These are phyloP conservation scores for Drosophila pandora DNA, from an alignment of 1,140 invertebrate genomes.

Conservation along the genomic window DNA sequence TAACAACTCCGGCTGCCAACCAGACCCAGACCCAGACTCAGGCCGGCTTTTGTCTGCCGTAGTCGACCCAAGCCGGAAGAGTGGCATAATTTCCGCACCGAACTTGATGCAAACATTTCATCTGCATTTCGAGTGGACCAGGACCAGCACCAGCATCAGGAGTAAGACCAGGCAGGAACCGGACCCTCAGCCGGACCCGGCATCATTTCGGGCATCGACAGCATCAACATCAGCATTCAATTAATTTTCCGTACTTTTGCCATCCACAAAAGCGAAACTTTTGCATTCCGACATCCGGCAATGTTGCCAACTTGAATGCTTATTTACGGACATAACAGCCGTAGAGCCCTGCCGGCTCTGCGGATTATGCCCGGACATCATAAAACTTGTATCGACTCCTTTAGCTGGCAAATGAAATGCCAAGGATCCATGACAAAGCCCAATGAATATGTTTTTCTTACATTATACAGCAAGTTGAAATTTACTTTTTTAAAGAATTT, in stretches of 20 bases:
- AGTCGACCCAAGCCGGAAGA: slow-evolving; percentile 51
- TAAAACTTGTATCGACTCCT: slow-evolving; percentile 45
- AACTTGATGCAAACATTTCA: slow-evolving; percentile 74
- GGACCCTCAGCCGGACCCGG: slow-evolving; percentile 3
- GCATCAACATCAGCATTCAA: slow-evolving; percentile 68
- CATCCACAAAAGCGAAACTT: slow-evolving; percentile 57
- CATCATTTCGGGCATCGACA: slow-evolving; percentile 33
- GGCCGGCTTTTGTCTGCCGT: slow-evolving; percentile 23
- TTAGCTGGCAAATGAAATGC: slow-evolving; percentile 31
- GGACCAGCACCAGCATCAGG: slow-evolving; percentile 1
- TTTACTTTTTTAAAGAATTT: not conserved
- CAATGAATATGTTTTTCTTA: not conserved
- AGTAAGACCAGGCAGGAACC: not conserved
- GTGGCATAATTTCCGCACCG: slow-evolving; percentile 71
- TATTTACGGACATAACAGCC: slow-evolving; percentile 59
- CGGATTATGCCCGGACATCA: slow-evolving; percentile 44
- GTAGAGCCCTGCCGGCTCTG: slow-evolving; percentile 7
- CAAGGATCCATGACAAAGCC: slow-evolving; percentile 3
- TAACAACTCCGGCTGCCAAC: slow-evolving; percentile 29
- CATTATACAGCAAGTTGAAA: not conserved
- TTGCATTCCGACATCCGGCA: slow-evolving; percentile 52
- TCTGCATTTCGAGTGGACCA: slow-evolving; percentile 63
- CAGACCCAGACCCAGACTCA: slow-evolving; percentile 9
- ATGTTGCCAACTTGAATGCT: slow-evolving; percentile 66
- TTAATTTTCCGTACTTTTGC: slow-evolving; percentile 64